Percentiles rank a stretch among this genome's conserved stretches.
Conservation (phyloP, 2,888 invertebrate species). For the Apeira syringaria region DNA sequence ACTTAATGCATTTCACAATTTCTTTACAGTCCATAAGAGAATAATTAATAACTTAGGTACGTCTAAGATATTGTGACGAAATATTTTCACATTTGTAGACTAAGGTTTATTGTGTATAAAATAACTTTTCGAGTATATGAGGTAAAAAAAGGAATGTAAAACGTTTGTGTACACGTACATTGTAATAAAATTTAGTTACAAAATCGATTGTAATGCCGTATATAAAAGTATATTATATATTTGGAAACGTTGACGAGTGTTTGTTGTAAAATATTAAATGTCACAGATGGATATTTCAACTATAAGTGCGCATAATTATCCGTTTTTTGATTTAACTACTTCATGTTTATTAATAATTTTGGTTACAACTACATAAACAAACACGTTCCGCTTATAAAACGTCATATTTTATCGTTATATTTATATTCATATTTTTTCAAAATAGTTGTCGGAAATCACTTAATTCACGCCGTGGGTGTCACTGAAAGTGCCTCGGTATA, state of each 20-base stretch:
- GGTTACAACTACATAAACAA: slow-evolving; percentile 63
- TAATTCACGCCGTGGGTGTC: slow-evolving; percentile 48
- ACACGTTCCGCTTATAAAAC: slow-evolving; percentile 64
- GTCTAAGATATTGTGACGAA: slow-evolving; percentile 76
- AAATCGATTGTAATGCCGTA: slow-evolving; percentile 72
- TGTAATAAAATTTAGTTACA: slow-evolving; percentile 72
- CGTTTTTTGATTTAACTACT: slow-evolving; percentile 44
- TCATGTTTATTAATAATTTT: slow-evolving; percentile 59
- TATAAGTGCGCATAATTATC: slow-evolving; percentile 54
- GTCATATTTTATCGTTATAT: slow-evolving; percentile 42
- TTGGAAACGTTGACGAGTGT: slow-evolving; percentile 78
- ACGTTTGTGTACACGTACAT: slow-evolving; percentile 76
- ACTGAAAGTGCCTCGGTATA: slow-evolving; percentile 50
- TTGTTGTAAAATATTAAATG: slow-evolving; percentile 75
- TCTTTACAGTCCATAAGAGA: slow-evolving; percentile 79
- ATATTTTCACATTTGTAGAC: slow-evolving; percentile 78
- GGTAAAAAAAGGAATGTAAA: slow-evolving; percentile 71
- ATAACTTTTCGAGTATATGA: slow-evolving; percentile 74
- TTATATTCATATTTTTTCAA: slow-evolving; percentile 35
- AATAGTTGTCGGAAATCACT: slow-evolving; percentile 38
- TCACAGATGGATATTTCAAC: slow-evolving; percentile 73
- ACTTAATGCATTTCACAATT: slow-evolving; percentile 82
- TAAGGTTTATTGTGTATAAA: slow-evolving; percentile 81
- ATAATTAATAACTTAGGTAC: slow-evolving; percentile 65
- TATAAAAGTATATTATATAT: slow-evolving; percentile 77